Evolutionary conservation across 2,797 vertebrate genomes (phyloP), one percentile per base, ranked within the genome.

Genomic region (Semaprochilodus insignis): DNA sequence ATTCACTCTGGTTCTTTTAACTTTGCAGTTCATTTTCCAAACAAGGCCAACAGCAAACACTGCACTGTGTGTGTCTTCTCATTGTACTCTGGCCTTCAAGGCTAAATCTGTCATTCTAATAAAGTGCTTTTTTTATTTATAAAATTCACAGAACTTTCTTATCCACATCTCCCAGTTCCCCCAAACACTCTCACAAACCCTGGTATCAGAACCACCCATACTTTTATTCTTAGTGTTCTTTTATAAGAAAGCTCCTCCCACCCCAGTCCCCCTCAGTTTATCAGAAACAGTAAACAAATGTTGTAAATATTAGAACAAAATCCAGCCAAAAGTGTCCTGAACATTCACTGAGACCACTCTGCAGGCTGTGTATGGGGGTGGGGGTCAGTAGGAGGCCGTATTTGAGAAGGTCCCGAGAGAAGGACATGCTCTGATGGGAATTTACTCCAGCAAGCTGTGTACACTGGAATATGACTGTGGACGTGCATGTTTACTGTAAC

Each of bases 381-480:
- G 54, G 54, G 54, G 72, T 74, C 54, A 40, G 72, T 21, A 6
- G 11, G 72, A 19, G 27, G 27, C 52, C 52, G 17, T 73, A 54
- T 73, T 55, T 55, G 71, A 27, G 17, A 55, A 57, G 52, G 21
- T 59, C 72, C 21, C 31, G 0, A 25, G 54, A 36, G 72, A 73
- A 23, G 55, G 19, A 74, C 5, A 36, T 21, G 54, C 52, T 57
- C 72, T 74, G 72, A 59, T 74, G 54, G 72, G 72, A 74, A 74
- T 74, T 54, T n/a, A 25, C n/a, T 71, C 23, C 21, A 51, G 36
- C 13, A 31, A 6, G 7, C 51, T 55, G 72, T 23, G 65, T 40
- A 16, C 16, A 67, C 34, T 67, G 31, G 23, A 51, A n/a, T 51
- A 11, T 21, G 71, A 19, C 2, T 25, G 70, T 10, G 48, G 27